Percentiles rank a stretch among this genome's conserved stretches.
Conservation (phyloP, 2,888 invertebrate genomes). For the Euplexia lucipara region DNA sequence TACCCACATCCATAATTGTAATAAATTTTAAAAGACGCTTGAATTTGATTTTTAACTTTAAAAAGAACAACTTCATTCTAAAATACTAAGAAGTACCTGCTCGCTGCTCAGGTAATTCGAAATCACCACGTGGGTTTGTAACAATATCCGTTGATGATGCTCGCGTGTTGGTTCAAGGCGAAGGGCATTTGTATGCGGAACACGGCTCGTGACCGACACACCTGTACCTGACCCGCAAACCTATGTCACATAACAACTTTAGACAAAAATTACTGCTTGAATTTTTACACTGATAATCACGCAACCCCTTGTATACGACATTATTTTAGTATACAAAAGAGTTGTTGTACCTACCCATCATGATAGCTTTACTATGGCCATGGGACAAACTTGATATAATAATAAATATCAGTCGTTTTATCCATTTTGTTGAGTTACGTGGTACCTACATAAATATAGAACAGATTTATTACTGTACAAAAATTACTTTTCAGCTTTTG, state of each 20-base stretch:
- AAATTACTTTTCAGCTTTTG: too few relatives aligned
- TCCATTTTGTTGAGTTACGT: too few relatives aligned
- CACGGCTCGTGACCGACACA: conserved; percentile 70
- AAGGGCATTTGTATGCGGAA: conserved; percentile 85
- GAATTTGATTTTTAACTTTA: neutral
- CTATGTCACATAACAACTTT: conserved; percentile 66
- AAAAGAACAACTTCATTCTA: neutral
- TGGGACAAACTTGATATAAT: neutral
- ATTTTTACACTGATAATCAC: conserved; percentile 10
- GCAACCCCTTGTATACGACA: too few relatives aligned
- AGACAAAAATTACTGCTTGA: conserved; percentile 18
- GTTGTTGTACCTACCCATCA: too few relatives aligned
- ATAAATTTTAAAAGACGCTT: neutral
- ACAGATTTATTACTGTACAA: too few relatives aligned
- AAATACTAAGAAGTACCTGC: conserved; percentile 10
- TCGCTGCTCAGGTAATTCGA: conserved; percentile 33
- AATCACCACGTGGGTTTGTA: conserved; percentile 60
- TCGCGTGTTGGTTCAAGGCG: conserved; percentile 76
- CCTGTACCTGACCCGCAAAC: conserved; percentile 76
- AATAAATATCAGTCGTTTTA: neutral
- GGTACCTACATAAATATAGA: too few relatives aligned
- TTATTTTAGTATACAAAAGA: too few relatives aligned
- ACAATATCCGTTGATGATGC: conserved; percentile 56
- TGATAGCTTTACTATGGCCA: too few relatives aligned
- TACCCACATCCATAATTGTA: neutral